A percentile compares a stretch with the other conserved stretches of the same genome.
Conservation (phyloP, 1,140 invertebrate species). For the Atta texana region DNA sequence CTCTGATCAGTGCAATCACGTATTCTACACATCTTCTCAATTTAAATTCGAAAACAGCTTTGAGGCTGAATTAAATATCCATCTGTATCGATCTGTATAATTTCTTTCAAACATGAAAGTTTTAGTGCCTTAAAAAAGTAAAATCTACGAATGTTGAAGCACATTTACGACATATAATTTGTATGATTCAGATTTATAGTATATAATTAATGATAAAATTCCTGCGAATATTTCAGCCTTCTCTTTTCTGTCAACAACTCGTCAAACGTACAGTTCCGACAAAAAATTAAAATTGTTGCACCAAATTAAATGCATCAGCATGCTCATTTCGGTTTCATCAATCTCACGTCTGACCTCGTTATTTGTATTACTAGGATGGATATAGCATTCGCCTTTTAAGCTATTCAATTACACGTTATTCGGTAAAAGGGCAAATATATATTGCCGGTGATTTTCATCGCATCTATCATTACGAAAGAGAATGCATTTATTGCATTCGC, state of each 20-base stretch:
- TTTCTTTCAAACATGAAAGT: background rate
- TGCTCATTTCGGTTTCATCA: slow-evolving; percentile 58
- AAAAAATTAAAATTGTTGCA: slow-evolving; percentile 81
- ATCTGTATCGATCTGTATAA: background rate
- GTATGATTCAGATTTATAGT: background rate
- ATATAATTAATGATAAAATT: slow-evolving; percentile 7
- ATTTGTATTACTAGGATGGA: slow-evolving; percentile 60
- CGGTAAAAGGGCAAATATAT: slow-evolving; percentile 9
- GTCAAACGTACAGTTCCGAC: slow-evolving; percentile 33
- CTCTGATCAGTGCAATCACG: background rate
- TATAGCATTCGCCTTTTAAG: slow-evolving; percentile 53
- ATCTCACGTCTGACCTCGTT: slow-evolving; percentile 53
- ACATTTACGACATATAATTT: background rate
- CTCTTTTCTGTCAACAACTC: slow-evolving; percentile 17
- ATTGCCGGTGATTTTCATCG: slow-evolving; percentile 8
- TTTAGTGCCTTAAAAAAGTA: background rate
- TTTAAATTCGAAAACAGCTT: background rate
- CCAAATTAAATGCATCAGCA: slow-evolving; percentile 74
- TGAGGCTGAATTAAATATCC: background rate
- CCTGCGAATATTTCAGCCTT: background rate
- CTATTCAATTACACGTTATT: slow-evolving; percentile 63
- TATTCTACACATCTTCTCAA: background rate
- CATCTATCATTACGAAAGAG: slow-evolving; percentile 14
- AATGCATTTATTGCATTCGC: slow-evolving; percentile 22
- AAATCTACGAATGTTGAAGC: background rate